A percentile compares a stretch with the other conserved stretches of the same genome.
Conservation (phyloP, 2,113 vertebrate species). For the Tetrao urogallus region DNA sequence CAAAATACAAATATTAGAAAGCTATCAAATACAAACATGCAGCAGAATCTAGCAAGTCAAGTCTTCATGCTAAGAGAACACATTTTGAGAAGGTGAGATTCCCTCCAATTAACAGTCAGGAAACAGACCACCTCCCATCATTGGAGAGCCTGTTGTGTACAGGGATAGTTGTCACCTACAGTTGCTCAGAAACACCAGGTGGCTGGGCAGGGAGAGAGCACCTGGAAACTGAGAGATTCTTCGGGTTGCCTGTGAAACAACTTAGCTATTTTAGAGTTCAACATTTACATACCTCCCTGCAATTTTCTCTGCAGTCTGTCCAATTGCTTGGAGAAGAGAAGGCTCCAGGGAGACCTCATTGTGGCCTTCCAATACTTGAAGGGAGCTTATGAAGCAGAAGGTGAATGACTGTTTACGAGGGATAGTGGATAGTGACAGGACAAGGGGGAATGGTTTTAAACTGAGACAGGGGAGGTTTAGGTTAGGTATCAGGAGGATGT, state of each 20-base stretch:
- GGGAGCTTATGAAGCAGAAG: no score
- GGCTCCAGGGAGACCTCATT: no score
- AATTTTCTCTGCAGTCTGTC: background rate
- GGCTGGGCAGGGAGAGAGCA: background rate
- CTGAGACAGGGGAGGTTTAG: no score
- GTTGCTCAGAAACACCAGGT: background rate
- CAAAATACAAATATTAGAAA: background rate
- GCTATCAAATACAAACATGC: background rate
- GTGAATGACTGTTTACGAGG: no score
- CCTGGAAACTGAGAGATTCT: background rate
- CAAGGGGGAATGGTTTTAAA: no score
- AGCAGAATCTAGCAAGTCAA: background rate
- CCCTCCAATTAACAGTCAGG: background rate
- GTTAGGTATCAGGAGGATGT: no score
- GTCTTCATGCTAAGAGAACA: background rate
- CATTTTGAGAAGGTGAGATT: background rate
- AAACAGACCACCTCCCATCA: background rate
- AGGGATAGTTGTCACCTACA: background rate
- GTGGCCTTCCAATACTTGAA: no score
- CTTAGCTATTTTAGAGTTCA: background rate
- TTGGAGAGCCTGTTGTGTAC: rapidly evolving
- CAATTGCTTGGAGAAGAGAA: no score
- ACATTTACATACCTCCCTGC: background rate
- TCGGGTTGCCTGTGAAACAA: background rate
- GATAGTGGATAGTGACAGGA: no score